These are phyloP conservation scores for Odontophorus gujanensis DNA, from an alignment of 2,113 vertebrate genomes.

Conservation along the genomic window DNA sequence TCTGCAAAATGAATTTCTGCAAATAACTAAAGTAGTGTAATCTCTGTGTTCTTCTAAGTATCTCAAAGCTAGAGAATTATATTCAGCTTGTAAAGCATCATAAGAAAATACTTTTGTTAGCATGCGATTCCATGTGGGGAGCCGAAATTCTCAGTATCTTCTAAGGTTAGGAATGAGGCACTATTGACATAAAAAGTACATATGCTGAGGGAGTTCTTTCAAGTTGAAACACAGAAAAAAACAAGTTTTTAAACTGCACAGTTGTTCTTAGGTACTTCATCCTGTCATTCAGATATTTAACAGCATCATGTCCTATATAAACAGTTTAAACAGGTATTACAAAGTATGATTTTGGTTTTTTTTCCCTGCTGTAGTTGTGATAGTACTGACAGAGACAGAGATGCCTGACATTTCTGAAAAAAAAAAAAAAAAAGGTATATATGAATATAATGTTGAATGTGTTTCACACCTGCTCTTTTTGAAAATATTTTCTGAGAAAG, in stretches of 20 bases:
- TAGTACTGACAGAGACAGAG: neutral
- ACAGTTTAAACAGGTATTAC: constrained; percentile 11
- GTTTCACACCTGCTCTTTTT: neutral
- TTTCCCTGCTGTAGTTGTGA: neutral
- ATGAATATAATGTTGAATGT: neutral
- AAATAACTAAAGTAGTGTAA: constrained; percentile 79
- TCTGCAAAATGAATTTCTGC: constrained; percentile 78
- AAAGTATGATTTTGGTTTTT: neutral
- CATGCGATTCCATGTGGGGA: constrained; percentile 71
- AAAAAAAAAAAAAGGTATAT: neutral
- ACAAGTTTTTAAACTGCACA: constrained; percentile 73
- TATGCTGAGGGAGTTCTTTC: neutral
- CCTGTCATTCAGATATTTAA: constrained; percentile 42
- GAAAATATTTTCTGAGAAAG: neutral
- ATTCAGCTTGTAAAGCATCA: constrained; percentile 47
- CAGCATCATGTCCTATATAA: neutral
- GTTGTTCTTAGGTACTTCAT: constrained; percentile 54
- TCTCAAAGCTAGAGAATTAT: constrained; percentile 6
- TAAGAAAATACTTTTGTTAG: constrained; percentile 70
- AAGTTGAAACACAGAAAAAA: constrained; percentile 67
- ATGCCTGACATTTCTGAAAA: neutral
- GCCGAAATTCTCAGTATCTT: constrained; percentile 68
- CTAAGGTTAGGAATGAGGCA: constrained; percentile 66
- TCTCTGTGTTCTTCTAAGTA: constrained; percentile 68
- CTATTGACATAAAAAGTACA: constrained; percentile 56